These are phyloP conservation scores for Theristicus caerulescens DNA, from an alignment of 2,113 vertebrate species.

Conservation along the genomic window DNA sequence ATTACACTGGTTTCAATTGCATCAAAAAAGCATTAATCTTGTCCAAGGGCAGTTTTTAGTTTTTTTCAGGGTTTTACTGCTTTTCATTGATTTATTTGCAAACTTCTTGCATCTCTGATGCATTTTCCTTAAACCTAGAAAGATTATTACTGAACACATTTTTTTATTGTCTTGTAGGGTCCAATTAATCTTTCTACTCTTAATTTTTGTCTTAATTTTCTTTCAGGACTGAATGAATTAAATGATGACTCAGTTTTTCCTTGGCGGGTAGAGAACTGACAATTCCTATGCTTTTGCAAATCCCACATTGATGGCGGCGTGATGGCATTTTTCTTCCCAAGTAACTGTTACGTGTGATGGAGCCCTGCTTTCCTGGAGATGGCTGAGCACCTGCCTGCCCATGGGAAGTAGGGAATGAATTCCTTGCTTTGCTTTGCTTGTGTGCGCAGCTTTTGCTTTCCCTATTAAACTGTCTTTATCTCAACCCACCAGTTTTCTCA, in stretches of 20 bases:
- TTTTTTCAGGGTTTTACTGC: background rate
- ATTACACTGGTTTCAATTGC: background rate
- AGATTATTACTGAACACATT: background rate
- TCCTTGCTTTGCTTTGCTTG: too few relatives aligned
- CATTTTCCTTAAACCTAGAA: background rate
- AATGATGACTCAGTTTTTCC: background rate
- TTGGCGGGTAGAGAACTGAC: background rate
- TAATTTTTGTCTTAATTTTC: background rate
- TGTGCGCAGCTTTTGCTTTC: too few relatives aligned
- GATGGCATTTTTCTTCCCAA: too few relatives aligned
- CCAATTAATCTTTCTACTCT: background rate
- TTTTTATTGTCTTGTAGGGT: background rate
- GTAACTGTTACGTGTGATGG: too few relatives aligned
- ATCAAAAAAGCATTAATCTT: background rate
- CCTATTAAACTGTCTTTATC: too few relatives aligned
- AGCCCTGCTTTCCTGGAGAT: too few relatives aligned
- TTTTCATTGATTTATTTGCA: background rate
- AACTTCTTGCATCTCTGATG: background rate
- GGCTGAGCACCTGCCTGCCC: too few relatives aligned
- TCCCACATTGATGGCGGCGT: too few relatives aligned
- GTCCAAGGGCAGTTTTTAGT: background rate
- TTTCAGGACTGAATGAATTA: background rate
- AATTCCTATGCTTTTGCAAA: background rate
- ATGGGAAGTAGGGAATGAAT: too few relatives aligned
- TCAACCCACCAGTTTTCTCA: too few relatives aligned